Percentiles rank a stretch among this genome's conserved stretches.
Evolutionary conservation across 2,888 invertebrate species (phyloP).

Genomic region (Noctua comes): DNA sequence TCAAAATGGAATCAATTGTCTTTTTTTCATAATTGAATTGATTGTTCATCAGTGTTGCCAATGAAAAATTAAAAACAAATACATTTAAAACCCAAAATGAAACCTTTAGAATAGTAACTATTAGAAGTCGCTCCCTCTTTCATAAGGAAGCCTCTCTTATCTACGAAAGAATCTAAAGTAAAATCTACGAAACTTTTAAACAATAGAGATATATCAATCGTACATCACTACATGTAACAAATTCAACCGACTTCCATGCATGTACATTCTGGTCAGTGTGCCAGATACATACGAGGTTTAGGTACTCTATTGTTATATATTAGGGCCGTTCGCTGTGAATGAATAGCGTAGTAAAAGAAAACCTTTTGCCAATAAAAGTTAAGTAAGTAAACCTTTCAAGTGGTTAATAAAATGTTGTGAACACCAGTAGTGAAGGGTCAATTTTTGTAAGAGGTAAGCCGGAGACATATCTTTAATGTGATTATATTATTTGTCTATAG

Average conservation of each 20-base stretch:
- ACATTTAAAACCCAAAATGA: neutral
- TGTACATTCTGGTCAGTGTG: conserved; percentile 34
- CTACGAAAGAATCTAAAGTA: conserved; percentile 1
- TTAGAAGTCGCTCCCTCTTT: neutral
- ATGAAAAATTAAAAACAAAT: too few species aligned
- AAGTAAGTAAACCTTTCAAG: neutral
- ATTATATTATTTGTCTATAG: too few species aligned
- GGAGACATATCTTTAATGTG: too few species aligned
- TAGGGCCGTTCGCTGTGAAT: neutral
- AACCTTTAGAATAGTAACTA: neutral
- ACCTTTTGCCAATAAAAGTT: conserved; percentile 30
- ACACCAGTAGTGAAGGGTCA: too few species aligned
- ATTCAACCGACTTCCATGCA: neutral
- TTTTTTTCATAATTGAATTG: too few species aligned
- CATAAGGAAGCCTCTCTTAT: neutral
- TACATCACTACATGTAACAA: neutral
- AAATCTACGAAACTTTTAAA: conserved; percentile 31
- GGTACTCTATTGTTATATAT: conserved; percentile 28
- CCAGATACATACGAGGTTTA: conserved; percentile 49
- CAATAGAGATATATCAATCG: conserved; percentile 49
- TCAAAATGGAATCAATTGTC: too few species aligned
- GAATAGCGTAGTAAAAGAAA: conserved; percentile 20
- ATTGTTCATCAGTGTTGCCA: too few species aligned
- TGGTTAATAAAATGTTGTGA: neutral
- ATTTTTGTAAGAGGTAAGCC: too few species aligned